Evolutionary conservation across 2,797 vertebrate species (phyloP), one percentile per base, ranked within the genome.

Genomic region (Loriculus beryllinus): DNA sequence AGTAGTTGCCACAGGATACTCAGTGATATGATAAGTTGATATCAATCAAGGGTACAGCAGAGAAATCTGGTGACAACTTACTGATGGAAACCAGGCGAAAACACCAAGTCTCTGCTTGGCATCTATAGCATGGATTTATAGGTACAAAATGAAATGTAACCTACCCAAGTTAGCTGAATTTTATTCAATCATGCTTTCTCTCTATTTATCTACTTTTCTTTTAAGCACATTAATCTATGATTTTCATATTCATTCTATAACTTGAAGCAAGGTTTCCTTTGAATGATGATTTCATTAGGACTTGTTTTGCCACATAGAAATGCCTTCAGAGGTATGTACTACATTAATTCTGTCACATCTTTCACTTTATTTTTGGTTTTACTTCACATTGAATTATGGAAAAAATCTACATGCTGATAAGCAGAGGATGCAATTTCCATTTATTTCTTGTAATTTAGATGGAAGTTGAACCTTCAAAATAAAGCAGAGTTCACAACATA

Each of bases 261-360:
- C 89, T 74, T 85, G 77, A 92, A 91, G 62, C 80, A 80, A 89
- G 82, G 69, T 79, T 70, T 90, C 43, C 70, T 82, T 14, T 97
- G 96, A 88, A 76, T 79, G 86, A 95, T 95, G 93, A 94, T 75
- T 96, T 95, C 95, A 96, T 96, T 96, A 96, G 76, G 79, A 93
- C 62, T 91, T 96, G 71, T 88, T 95, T 47, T 92, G 82, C 85
- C 82, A 95, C 83, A 78, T 59, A 94, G 64, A 37, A 1, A 78
- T 82, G 49, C 52, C 79, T 93, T 59, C 33, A 81, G 80, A 95
- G 42, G 83, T 91, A 92, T 59, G 22, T 88, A 60, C 82, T 85
- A 77, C 57, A 96, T 94, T 96, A 94, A 93, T 95, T 72, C 94
- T 96, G 74, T 65, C 91, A 90, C 13, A 84, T 70, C 39, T 63